Conservation (phyloP, 2,888 invertebrate species). For the Hecatera dysodea region DNA sequence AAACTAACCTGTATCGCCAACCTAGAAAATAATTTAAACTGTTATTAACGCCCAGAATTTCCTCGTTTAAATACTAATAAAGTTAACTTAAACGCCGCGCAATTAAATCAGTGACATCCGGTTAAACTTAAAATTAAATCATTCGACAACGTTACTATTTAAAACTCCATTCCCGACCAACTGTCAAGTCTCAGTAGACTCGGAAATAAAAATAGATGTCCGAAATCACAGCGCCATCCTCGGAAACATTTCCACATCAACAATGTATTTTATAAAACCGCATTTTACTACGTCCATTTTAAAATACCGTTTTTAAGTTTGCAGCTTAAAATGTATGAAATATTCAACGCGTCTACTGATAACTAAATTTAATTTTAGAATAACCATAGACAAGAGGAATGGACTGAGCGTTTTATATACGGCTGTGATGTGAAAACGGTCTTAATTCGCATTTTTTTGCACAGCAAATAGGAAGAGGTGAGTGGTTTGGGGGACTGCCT, state of each 20-base stretch:
- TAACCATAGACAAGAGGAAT: slow-evolving; percentile 25
- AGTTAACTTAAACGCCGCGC: neutral
- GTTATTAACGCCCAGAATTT: neutral
- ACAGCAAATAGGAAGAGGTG: too few species aligned
- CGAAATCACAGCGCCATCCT: slow-evolving; percentile 12
- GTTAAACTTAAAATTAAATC: slow-evolving; percentile 26
- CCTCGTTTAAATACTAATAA: neutral
- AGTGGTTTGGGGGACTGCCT: too few species aligned
- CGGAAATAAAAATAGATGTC: slow-evolving; percentile 43
- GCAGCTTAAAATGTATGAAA: slow-evolving; percentile 54
- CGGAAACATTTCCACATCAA: slow-evolving; percentile 18
- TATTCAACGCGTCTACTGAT: slow-evolving; percentile 54
- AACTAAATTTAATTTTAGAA: slow-evolving; percentile 62
- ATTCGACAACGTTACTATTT: slow-evolving; percentile 35
- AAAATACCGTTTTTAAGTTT: slow-evolving; percentile 44
- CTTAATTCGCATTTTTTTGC: too few species aligned
- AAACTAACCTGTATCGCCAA: too few species aligned
- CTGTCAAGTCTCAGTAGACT: slow-evolving; percentile 26
- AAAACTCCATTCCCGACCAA: slow-evolving; percentile 20
- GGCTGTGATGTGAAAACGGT: neutral
- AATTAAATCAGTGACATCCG: slow-evolving; percentile 16
- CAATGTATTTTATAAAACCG: slow-evolving; percentile 39
- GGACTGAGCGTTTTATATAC: neutral
- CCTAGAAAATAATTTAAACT: neutral
- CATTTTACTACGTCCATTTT: slow-evolving; percentile 28